Evolutionary conservation across 2,113 vertebrate genomes (phyloP), one percentile per base, ranked within the genome.

Genomic region (Thryonomys swinderianus): DNA sequence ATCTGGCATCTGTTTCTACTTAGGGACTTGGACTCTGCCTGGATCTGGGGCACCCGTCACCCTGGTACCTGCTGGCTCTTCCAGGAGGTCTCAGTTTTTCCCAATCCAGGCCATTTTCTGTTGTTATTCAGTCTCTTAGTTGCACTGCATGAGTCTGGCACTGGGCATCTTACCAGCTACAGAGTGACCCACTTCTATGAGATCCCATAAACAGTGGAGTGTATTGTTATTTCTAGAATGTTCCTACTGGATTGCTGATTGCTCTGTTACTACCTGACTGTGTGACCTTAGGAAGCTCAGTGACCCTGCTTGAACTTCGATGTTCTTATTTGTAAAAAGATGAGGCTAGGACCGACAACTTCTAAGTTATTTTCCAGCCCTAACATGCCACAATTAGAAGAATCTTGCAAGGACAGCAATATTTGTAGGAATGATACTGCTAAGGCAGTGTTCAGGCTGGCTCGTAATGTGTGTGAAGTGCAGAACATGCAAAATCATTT

Each of bases 401-500:
- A 67, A 48, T 78, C 86, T 59, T 64, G 69, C 88, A 71, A 64
- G 0, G 42, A 66, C 16, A 57, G 90, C 14, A 55, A 12, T 91
- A 79, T 90, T 96, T 82, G 85, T 73, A 51, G 87, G 66, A 57
- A 21, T 61, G 17, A 23, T 86, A 80, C 73, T 42, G 45, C 32
- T 61, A 73, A 73, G 45, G 45, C 51, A 20, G 2, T n/a, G 20
- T 78, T 92, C 61, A 84, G 62, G 2, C 69, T 87, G 83, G 62
- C 79, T 96, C 16, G 45, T 51, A 59, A 32, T 83, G 88, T 64
- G 18, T 78, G 95, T 89, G 93, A 91, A 94, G 62, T 55, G 64
- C 74, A 86, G 87, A 91, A 66, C 51, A 62, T 23, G 23, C 62
- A 57, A 59, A 94, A 53, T 81, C 92, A 93, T 69, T 34, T 66